Conservation (phyloP, 23 tunicate genomes). For the Corella eumyota region DNA sequence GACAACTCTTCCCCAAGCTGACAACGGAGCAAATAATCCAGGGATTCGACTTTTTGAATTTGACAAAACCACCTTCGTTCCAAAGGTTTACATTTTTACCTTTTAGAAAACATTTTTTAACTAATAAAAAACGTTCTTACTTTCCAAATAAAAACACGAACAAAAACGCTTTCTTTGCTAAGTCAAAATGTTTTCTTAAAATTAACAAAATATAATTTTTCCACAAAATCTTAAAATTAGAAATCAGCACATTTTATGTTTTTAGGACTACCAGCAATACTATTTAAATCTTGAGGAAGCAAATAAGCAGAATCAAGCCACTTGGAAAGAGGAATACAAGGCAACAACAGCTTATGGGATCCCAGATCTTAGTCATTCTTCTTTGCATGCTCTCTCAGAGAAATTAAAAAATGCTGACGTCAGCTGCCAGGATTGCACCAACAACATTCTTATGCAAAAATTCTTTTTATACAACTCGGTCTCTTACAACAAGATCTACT, state of each 20-base stretch:
- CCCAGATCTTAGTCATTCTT: conserved; percentile 11
- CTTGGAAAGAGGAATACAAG: conserved; percentile 46
- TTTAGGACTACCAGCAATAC: conserved; percentile 62
- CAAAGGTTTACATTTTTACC: conserved; percentile 11
- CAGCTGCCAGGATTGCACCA: conserved; percentile 5
- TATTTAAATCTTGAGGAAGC: conserved; percentile 53
- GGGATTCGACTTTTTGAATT: conserved; percentile 62
- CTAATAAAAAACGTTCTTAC: conserved; percentile 1
- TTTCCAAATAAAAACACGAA: too few species aligned
- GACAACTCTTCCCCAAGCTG: conserved; percentile 78
- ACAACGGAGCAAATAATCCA: conserved; percentile 92
- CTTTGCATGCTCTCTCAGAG: conserved; percentile 6
- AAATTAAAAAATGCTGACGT: conserved; percentile 3
- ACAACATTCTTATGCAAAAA: conserved; percentile 8
- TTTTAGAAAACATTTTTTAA: neutral
- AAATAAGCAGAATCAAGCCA: conserved; percentile 13
- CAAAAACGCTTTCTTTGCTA: too few species aligned
- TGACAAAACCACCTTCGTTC: conserved; percentile 13
- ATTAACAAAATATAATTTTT: too few species aligned
- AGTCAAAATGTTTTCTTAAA: too few species aligned
- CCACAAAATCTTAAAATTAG: too few species aligned
- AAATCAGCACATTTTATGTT: too few species aligned
- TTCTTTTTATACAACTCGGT: conserved; percentile 28
- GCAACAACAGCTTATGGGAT: conserved; percentile 49
- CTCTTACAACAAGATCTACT: conserved; percentile 11